Conservation (phyloP, 1,140 invertebrate genomes). For the Acromyrmex heyeri region DNA sequence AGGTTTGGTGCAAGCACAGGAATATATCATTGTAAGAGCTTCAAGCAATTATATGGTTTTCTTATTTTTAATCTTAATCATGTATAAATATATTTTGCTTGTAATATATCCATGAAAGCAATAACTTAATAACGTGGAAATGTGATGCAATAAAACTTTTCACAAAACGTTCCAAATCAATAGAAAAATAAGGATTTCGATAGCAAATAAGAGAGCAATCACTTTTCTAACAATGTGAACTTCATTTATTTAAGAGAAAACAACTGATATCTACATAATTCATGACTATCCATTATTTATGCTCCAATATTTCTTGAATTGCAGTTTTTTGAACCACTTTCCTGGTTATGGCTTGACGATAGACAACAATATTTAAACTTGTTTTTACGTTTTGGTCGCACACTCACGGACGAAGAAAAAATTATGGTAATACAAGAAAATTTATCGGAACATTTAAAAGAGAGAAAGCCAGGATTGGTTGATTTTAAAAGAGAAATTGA, state of each 20-base stretch:
- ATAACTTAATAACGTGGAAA: background rate
- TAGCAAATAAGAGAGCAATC: background rate
- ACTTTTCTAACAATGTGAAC: background rate
- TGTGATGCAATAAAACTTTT: background rate
- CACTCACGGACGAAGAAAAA: constrained; percentile 88
- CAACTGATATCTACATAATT: background rate
- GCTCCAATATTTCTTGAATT: background rate
- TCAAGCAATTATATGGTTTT: background rate
- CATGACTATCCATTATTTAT: background rate
- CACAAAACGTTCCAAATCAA: background rate
- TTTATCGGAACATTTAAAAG: constrained; percentile 80
- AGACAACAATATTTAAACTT: constrained; percentile 88
- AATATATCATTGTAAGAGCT: constrained; percentile 75
- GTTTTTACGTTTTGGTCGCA: constrained; percentile 90
- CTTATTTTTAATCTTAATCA: background rate
- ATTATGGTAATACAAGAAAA: constrained; percentile 83
- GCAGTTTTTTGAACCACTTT: constrained; percentile 82
- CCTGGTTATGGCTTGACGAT: constrained; percentile 90
- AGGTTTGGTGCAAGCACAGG: constrained; percentile 75
- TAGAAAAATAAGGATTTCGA: background rate
- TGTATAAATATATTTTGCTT: background rate
- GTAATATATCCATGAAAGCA: background rate
- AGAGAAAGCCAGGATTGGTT: constrained; percentile 86
- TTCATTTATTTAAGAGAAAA: background rate
- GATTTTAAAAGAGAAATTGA: constrained; percentile 90